Conservation (phyloP, 2,888 invertebrate genomes). For the Agrochola macilenta region DNA sequence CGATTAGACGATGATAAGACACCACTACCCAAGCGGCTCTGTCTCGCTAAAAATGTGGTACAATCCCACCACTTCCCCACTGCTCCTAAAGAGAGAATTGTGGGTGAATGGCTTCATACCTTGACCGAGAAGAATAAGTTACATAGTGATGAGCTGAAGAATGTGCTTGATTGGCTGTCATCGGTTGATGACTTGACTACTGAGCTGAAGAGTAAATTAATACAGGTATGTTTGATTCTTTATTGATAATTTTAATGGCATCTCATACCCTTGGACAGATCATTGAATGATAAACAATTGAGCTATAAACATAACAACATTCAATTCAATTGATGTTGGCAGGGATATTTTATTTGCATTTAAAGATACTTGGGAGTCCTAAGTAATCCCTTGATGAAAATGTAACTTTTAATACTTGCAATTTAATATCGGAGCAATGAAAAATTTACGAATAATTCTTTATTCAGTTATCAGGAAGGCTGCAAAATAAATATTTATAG, state of each 20-base stretch:
- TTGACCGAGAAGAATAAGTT: slow-evolving; percentile 76
- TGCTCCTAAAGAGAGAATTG: slow-evolving; percentile 86
- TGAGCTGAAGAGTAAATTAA: slow-evolving; percentile 81
- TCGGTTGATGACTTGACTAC: slow-evolving; percentile 79
- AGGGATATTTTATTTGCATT: background rate
- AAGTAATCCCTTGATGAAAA: background rate
- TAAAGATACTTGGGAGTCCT: background rate
- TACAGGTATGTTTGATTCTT: slow-evolving; percentile 76
- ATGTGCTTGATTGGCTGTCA: slow-evolving; percentile 80
- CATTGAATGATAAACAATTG: background rate
- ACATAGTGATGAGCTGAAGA: slow-evolving; percentile 75
- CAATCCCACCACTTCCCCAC: slow-evolving; percentile 86
- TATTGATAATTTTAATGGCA: background rate
- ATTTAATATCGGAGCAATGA: background rate
- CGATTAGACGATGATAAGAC: slow-evolving; percentile 82
- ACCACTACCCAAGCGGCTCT: slow-evolving; percentile 88
- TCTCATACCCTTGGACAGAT: background rate
- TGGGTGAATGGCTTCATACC: slow-evolving; percentile 87
- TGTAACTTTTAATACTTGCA: background rate
- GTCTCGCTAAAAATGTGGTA: slow-evolving; percentile 89
- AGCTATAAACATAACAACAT: background rate
- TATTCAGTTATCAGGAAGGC: too few species aligned
- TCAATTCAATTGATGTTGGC: background rate
- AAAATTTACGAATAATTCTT: background rate
- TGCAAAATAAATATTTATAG: background rate